Evolutionary conservation across 1,140 invertebrate genomes (phyloP).

Genomic region (Trachelipus rathkii): DNA sequence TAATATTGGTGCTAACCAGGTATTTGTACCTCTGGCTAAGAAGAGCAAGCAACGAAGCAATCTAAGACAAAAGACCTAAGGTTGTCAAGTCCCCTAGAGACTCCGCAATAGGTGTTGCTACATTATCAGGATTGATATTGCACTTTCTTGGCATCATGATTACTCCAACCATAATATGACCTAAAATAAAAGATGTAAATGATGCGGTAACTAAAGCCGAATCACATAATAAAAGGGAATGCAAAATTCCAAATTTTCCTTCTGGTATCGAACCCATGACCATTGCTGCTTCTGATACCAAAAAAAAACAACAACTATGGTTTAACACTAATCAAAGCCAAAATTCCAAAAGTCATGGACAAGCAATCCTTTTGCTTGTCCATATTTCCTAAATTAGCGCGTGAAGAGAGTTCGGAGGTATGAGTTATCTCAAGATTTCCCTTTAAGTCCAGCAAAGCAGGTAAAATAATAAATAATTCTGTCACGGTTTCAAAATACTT

Average conservation of each 20-base stretch:
- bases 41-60: constrained; percentile 68
- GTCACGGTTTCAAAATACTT: no score
- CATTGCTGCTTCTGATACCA: constrained; percentile 81
- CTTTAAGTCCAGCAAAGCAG: no score
- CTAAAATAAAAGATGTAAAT: constrained; percentile 74
- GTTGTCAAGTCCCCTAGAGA: constrained; percentile 90
- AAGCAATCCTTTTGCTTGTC: no score
- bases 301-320: constrained; percentile 84
- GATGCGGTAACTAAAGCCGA: constrained; percentile 85
- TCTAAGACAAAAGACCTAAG: constrained; percentile 73
- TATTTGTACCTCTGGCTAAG: constrained; percentile 52
- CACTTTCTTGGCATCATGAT: constrained; percentile 69
- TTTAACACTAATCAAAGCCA: no score
- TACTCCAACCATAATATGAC: constrained; percentile 71
- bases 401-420: no score
- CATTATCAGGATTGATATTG: constrained; percentile 91
- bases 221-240: constrained; percentile 79
- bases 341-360: no score
- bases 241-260: constrained; percentile 72
- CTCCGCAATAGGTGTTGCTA: constrained; percentile 93
- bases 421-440: no score
- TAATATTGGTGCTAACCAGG: constrained; percentile 64
- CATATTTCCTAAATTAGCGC: no score
- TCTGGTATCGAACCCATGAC: constrained; percentile 76
- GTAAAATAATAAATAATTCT: no score